A percentile compares a stretch with the other conserved stretches of the same genome.
Conservation (phyloP, 2,888 invertebrate genomes). For the Epirrhoe tristata region DNA sequence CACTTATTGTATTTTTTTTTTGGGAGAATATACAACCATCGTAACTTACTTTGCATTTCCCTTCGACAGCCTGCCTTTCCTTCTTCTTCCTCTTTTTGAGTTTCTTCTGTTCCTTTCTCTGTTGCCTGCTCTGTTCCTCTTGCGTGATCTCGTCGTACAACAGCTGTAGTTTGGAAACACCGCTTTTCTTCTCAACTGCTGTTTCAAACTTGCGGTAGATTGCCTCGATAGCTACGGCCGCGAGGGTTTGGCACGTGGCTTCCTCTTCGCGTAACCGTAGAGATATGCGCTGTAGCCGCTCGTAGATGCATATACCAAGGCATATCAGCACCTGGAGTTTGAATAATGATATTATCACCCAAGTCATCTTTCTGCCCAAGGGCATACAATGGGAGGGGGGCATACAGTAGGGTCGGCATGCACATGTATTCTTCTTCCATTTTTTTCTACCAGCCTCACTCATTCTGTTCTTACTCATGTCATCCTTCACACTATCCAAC, state of each 20-base stretch:
- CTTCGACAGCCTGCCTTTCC: slow-evolving; percentile 74
- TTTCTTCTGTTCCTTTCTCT: slow-evolving; percentile 94
- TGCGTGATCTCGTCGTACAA: slow-evolving; percentile 94
- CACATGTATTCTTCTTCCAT: too few relatives aligned
- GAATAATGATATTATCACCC: too few relatives aligned
- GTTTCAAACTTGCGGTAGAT: slow-evolving; percentile 95
- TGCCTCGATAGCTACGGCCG: slow-evolving; percentile 94
- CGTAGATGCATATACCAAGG: slow-evolving; percentile 96
- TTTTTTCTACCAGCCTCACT: too few relatives aligned
- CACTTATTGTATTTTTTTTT: too few relatives aligned
- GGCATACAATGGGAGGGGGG: too few relatives aligned
- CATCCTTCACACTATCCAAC: too few relatives aligned
- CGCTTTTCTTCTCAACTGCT: slow-evolving; percentile 95
- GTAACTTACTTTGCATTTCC: slow-evolving; percentile 71
- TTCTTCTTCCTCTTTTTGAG: slow-evolving; percentile 91
- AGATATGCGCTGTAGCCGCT: slow-evolving; percentile 94
- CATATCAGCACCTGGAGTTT: slow-evolving; percentile 91
- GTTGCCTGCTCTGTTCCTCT: slow-evolving; percentile 93
- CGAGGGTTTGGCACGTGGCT: slow-evolving; percentile 96
- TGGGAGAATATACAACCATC: too few relatives aligned
- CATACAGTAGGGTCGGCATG: too few relatives aligned
- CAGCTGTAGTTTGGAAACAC: slow-evolving; percentile 94
- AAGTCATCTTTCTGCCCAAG: too few relatives aligned
- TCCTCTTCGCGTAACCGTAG: slow-evolving; percentile 95
- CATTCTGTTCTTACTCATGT: too few relatives aligned